Base-by-base conservation (phyloP, 2,888 invertebrate species). In the Coleophora flavipennella region DNA sequence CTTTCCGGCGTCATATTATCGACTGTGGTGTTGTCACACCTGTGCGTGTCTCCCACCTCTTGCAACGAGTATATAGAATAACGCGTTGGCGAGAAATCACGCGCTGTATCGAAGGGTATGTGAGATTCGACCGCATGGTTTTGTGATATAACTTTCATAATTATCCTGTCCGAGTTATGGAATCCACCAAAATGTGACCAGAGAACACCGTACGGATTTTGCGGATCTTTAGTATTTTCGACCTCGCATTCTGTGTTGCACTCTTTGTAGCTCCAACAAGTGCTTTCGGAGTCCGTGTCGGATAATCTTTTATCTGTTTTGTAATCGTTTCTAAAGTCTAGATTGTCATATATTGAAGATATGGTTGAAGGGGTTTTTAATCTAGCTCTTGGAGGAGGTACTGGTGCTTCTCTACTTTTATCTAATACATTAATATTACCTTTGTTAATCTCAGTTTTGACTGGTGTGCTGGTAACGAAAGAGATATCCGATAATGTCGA, bases 251-350 rank as follows among this genome's bases (percentile, higher is more conserved):
- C 76, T 3, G 61, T 59, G 38, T 61, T 72, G 46, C 81, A 80
- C 45, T 78, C 83, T 50, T 80, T 76, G 60, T 84, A 84, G 41
- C 81, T 83, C 84, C 84, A 84, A 42, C 80, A 77, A 26, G 81
- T 81, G 59, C 80, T 84, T 39, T 66, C 78, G 0, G 81, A 80
- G 45, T 81, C 83, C 45, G 72, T 78, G 31, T 75, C 76, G 0
- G 76, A n/a, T 11, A 29, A 66, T 11, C 67, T 62, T 35, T 44
- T 43, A 53, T 61, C 49, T 38, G 46, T 35, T 34, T 53, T 47
- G 1, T 44, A 50, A 7, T 45, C 50, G n/a, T 57, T 53, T n/a
- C 55, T 53, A 1, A 62, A 42, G 26, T 66, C 67, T 41, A 70
- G 49, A 40, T 62, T 64, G 31, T 69, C 69, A 53, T 65, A 69